phyloP scores from a whole-genome alignment of 2,888 invertebrate species.

The Cataglyphis rosenhaueri region DNA sequence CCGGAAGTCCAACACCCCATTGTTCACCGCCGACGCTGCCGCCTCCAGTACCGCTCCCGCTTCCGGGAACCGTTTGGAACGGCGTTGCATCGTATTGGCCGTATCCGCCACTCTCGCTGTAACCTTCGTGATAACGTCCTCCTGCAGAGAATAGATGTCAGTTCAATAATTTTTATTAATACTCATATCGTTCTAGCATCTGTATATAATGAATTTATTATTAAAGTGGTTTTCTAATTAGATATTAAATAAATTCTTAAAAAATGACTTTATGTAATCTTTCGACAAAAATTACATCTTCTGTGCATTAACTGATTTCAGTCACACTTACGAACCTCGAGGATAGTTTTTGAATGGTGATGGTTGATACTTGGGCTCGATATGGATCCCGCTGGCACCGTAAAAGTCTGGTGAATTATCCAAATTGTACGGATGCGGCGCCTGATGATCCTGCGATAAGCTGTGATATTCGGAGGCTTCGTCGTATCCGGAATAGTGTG shows the following conservation, averaged over 20 bases:
- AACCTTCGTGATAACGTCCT: constrained; percentile 85
- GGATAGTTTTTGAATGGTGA: constrained; percentile 90
- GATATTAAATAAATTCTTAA: not conserved
- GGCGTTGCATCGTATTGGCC: constrained; percentile 89
- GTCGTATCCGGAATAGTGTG: constrained; percentile 86
- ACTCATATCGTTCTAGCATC: not conserved
- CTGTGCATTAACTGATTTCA: not conserved
- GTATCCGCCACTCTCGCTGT: constrained; percentile 86
- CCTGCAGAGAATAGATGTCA: constrained; percentile 66
- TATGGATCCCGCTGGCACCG: constrained; percentile 87
- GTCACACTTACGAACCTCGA: constrained; percentile 87
- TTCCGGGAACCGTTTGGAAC: constrained; percentile 92
- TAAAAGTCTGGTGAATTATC: constrained; percentile 92
- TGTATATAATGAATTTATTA: not conserved
- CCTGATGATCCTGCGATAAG: constrained; percentile 86
- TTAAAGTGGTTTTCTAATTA: not conserved
- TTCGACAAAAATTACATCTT: not conserved
- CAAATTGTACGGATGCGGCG: constrained; percentile 87
- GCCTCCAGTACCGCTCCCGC: constrained; percentile 85
- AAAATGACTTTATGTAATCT: not conserved
- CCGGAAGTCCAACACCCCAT: constrained; percentile 86
- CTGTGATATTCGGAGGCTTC: constrained; percentile 87
- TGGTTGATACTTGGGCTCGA: constrained; percentile 91
- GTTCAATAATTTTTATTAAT: not conserved
- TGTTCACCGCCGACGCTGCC: constrained; percentile 85